Conservation (phyloP, 2,888 invertebrate genomes). For the Microdon myrmicae region DNA sequence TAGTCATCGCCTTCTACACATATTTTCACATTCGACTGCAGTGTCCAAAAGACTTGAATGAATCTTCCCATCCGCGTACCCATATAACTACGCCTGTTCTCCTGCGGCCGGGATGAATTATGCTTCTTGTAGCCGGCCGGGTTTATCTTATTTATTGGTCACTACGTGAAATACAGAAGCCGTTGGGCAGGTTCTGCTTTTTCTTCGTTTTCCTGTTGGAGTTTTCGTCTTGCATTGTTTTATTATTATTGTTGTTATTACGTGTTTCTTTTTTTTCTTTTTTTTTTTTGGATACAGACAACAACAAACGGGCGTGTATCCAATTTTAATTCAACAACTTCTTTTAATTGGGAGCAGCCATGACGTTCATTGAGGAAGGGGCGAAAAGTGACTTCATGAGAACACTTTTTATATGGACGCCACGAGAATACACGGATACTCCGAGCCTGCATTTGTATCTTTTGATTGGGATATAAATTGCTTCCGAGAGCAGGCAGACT, state of each 20-base stretch:
- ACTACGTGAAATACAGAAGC: slow-evolving; percentile 52
- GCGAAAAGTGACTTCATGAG: background rate
- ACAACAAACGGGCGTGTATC: slow-evolving; percentile 44
- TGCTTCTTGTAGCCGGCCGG: slow-evolving; percentile 38
- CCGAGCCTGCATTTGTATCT: slow-evolving; percentile 17
- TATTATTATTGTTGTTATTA: no score
- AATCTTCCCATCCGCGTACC: no score
- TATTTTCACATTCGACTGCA: no score
- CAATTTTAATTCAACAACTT: slow-evolving; percentile 50
- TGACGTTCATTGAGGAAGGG: slow-evolving; percentile 38
- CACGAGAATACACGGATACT: slow-evolving; percentile 1
- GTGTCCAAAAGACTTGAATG: no score
- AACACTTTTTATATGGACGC: background rate
- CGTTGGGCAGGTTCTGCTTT: slow-evolving; percentile 40
- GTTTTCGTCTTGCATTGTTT: slow-evolving; percentile 7
- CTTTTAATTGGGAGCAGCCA: slow-evolving; percentile 36
- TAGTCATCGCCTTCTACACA: no score
- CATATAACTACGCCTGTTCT: slow-evolving; percentile 11
- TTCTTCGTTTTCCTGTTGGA: slow-evolving; percentile 16
- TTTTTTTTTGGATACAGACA: slow-evolving; percentile 7
- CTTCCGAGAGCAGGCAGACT: slow-evolving; percentile 10
- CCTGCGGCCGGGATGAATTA: slow-evolving; percentile 42
- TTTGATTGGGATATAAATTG: slow-evolving; percentile 46
- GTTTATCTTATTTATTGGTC: slow-evolving; percentile 52
- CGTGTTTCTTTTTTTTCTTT: slow-evolving; percentile 18